These are phyloP conservation scores for Drosophila orena DNA, from an alignment of 1,140 invertebrate species.

Conservation along the genomic window DNA sequence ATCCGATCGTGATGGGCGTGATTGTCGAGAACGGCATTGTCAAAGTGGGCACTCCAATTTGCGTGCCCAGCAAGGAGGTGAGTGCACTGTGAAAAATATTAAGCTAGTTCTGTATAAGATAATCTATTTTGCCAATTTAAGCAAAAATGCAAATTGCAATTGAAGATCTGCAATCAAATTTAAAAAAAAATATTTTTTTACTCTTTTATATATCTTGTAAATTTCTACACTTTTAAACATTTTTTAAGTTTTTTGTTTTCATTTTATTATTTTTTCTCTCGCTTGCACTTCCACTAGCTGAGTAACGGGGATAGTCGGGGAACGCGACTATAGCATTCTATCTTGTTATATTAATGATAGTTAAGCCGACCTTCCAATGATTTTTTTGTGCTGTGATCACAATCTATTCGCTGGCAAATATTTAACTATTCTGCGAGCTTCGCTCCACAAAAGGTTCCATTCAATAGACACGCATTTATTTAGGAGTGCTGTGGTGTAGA, in stretches of 20 bases:
- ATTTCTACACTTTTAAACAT: no score
- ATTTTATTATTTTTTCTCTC: no score
- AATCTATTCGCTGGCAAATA: slow-evolving; percentile 49
- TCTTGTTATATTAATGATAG: no score
- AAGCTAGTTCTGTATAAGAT: no score
- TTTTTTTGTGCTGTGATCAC: background rate
- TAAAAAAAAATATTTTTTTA: no score
- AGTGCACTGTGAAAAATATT: slow-evolving; percentile 63
- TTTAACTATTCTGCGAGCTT: slow-evolving; percentile 49
- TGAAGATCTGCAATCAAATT: no score
- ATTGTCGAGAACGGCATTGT: slow-evolving; percentile 98
- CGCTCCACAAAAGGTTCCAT: slow-evolving; percentile 53
- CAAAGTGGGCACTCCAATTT: slow-evolving; percentile 98
- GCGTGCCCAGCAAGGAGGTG: slow-evolving; percentile 97
- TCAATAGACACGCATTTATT: slow-evolving; percentile 47
- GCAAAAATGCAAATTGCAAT: no score
- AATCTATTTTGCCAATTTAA: background rate
- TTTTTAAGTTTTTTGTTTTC: no score
- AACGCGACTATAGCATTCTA: no score
- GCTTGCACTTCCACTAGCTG: no score
- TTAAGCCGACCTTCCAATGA: background rate
- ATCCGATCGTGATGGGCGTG: slow-evolving; percentile 98
- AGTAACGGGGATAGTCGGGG: no score
- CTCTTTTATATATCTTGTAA: no score
- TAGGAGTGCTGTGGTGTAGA: slow-evolving; percentile 24